Conservation (phyloP, 2,113 vertebrate genomes). For the Atherinomorus stipes region DNA sequence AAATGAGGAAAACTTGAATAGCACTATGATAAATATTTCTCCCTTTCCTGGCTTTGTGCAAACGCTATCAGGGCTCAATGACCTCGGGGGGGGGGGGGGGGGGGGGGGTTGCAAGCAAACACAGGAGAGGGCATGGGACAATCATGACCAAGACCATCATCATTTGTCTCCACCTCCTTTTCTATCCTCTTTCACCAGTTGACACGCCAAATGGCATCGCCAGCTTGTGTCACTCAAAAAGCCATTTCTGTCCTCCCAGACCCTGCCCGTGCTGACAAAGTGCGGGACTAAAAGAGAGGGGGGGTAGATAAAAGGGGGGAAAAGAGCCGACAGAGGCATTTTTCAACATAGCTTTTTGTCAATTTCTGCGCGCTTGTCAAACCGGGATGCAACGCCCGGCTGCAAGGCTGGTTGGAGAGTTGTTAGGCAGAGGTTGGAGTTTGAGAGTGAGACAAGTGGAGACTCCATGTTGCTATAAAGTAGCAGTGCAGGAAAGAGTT, state of each 20-base stretch:
- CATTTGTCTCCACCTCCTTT: conserved; percentile 74
- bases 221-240: conserved; percentile 81
- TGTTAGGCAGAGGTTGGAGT: conserved; percentile 54
- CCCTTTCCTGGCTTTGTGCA: conserved; percentile 26
- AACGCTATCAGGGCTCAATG: conserved; percentile 51
- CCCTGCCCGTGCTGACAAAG: conserved; percentile 68
- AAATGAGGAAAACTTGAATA: not conserved
- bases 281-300: conserved; percentile 47
- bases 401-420: conserved; percentile 59
- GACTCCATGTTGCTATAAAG: conserved; percentile 39
- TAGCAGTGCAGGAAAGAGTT: conserved; percentile 15
- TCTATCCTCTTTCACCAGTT: conserved; percentile 67
- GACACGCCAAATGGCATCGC: conserved; percentile 72
- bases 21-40: conserved; percentile 33
- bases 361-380: conserved; percentile 72
- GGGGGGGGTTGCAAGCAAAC: conserved; percentile 34
- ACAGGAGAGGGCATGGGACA: conserved; percentile 45
- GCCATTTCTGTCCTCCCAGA: conserved; percentile 77
- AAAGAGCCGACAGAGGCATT: conserved; percentile 57
- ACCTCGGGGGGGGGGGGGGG: conserved; percentile 20
- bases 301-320: conserved; percentile 21
- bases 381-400: conserved; percentile 46
- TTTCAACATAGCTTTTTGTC: conserved; percentile 74
- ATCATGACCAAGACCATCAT: conserved; percentile 68
- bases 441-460: conserved; percentile 47